phyloP scores from a whole-genome alignment of 2,888 invertebrate genomes.

The Sesamia inferens region DNA sequence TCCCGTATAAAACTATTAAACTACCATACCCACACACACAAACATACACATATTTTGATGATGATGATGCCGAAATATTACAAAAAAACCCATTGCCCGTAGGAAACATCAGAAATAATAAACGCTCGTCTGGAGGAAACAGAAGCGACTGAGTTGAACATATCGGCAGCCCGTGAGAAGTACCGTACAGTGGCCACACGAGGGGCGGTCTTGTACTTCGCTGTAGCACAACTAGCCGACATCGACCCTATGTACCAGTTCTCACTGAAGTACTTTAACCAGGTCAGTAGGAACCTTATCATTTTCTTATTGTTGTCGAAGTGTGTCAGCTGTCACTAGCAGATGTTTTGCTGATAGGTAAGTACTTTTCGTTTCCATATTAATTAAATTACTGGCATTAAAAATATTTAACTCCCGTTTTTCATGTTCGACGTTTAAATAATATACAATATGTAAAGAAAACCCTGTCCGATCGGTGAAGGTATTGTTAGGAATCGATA shows the following conservation, averaged over 20 bases:
- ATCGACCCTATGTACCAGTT: slow-evolving; percentile 99
- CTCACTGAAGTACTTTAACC: slow-evolving; percentile 96
- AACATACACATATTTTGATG: no score
- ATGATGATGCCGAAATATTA: background rate
- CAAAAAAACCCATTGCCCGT: slow-evolving; percentile 16
- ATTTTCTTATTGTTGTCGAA: slow-evolving; percentile 1
- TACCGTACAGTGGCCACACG: slow-evolving; percentile 96
- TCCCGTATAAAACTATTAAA: no score
- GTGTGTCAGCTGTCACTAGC: slow-evolving; percentile 2
- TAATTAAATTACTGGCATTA: no score
- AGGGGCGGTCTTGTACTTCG: slow-evolving; percentile 97
- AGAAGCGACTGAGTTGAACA: slow-evolving; percentile 96
- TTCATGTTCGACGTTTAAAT: no score
- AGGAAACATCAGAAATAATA: slow-evolving; percentile 97
- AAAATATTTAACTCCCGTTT: no score
- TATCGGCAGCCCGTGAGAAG: slow-evolving; percentile 95
- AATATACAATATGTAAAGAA: no score
- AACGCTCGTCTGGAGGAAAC: slow-evolving; percentile 96
- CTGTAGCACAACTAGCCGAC: slow-evolving; percentile 96
- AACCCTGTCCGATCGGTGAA: no score
- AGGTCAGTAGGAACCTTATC: slow-evolving; percentile 46
- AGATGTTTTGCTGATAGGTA: background rate
- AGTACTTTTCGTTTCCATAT: no score
- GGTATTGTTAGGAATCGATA: no score
- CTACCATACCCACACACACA: no score